Percentiles rank a stretch among this genome's conserved stretches.
Conservation (phyloP, 2,113 vertebrate genomes). For the Poeciliopsis retropinna region DNA sequence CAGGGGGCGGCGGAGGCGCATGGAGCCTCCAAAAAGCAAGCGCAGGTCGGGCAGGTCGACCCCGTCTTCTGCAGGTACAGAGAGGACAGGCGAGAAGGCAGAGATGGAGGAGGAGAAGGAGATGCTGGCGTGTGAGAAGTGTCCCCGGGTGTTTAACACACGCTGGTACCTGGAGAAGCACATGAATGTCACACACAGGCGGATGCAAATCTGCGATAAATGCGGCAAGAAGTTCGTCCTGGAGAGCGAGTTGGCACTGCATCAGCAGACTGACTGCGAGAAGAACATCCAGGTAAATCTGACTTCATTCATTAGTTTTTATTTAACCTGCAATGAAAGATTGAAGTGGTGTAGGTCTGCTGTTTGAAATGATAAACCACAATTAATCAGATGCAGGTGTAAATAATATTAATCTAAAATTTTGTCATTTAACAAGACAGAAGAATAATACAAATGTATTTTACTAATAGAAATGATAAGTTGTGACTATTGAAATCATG, state of each 20-base stretch:
- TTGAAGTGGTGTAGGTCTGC: too few relatives aligned
- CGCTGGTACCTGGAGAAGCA: conserved; percentile 99
- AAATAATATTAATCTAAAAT: background rate
- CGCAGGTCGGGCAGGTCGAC: conserved; percentile 78
- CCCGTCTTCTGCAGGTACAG: conserved; percentile 42
- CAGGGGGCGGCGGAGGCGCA: conserved; percentile 86
- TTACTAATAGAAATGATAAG: background rate
- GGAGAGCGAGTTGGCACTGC: conserved; percentile 97
- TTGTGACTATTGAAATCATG: background rate
- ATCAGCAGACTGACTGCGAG: conserved; percentile 99
- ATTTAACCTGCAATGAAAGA: too few relatives aligned
- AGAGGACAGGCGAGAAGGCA: conserved; percentile 74
- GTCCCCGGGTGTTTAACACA: conserved; percentile 97
- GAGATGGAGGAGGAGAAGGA: conserved; percentile 91
- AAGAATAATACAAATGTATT: background rate
- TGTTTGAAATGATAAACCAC: background rate
- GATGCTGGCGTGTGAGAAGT: conserved; percentile 97
- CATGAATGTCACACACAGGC: conserved; percentile 98
- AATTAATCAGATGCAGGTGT: background rate
- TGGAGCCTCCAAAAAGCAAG: conserved; percentile 85
- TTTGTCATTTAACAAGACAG: background rate
- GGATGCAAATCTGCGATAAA: conserved; percentile 99
- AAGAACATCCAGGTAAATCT: conserved; percentile 96
- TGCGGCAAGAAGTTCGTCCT: conserved; percentile 99
- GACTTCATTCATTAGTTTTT: background rate